Evolutionary conservation across 2,797 vertebrate genomes (phyloP).

Genomic region (Liasis olivaceus): DNA sequence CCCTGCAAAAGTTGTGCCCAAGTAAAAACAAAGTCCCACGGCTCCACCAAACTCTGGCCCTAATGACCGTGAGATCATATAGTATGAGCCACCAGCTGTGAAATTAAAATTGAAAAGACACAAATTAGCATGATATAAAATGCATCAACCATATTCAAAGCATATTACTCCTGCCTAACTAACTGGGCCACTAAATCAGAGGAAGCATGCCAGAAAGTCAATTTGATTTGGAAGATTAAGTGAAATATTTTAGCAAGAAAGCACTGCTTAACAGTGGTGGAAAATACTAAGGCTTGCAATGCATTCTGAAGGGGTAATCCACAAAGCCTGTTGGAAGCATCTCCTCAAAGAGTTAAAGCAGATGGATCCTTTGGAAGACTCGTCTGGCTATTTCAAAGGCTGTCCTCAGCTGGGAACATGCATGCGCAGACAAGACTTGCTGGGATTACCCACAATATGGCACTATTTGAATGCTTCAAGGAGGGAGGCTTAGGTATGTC

Average conservation of each 20-base stretch:
- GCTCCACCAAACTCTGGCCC: constrained; percentile 96
- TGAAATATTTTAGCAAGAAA: not conserved
- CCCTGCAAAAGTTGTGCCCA: constrained; percentile 96
- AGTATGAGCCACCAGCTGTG: constrained; percentile 93
- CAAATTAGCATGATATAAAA: not conserved
- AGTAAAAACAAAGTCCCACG: constrained; percentile 94
- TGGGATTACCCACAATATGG: not conserved
- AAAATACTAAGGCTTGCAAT: not conserved
- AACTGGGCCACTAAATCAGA: not conserved
- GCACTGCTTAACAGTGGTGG: not conserved
- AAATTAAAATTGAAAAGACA: not conserved
- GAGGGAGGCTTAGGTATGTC: not conserved
- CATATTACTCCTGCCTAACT: not conserved
- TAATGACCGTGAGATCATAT: constrained; percentile 95
- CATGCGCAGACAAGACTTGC: not conserved
- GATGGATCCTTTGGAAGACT: not conserved
- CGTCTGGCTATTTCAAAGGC: not conserved
- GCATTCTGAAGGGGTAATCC: not conserved
- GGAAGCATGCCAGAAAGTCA: not conserved
- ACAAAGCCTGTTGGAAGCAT: not conserved
- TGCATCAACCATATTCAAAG: not conserved
- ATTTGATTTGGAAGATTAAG: not conserved
- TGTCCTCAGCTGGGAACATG: not conserved
- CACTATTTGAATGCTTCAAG: not conserved
- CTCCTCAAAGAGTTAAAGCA: not conserved